Evolutionary conservation across 1,140 invertebrate species (phyloP), one percentile per base, ranked within the genome.

Genomic region (Maniola jurtina): DNA sequence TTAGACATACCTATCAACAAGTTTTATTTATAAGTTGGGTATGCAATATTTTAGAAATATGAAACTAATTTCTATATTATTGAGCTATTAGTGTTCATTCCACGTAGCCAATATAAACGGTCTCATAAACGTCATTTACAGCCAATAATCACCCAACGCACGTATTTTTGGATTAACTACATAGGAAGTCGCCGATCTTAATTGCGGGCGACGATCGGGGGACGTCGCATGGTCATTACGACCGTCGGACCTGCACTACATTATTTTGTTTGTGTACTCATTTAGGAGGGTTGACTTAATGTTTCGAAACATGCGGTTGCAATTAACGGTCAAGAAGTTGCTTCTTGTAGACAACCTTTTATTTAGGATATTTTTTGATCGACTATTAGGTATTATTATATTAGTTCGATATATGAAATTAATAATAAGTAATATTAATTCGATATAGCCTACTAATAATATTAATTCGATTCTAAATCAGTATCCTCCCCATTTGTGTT

Each of bases 131-230:
- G 76, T 70, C 75, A 76, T 81, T 80, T 74, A 72, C 76, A 84
- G 84, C 77, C 80, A 83, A 88, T 90, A 88, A 88, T 86, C 80
- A 83, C 79, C 77, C 83, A 69, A 69, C 64, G 72, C 86, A 88
- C 82, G 86, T 89, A 89, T 85, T 86, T 86, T 81, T 70, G 82
- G 78, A 88, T 88, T 86, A 88, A 87, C 82, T 79, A 66, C 72
- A 76, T 77, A 82, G 81, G 83, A 83, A 83, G 81, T 79, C 74
- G 81, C 79, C 80, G 76, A 80, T 84, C 81, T 85, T 89, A 89
- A 89, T 89, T 87, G 86, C 60, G 61, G 68, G 74, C 73, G 68
- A 67, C 71, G 66, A 75, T 79, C 72, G 73, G 66, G 63, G 69
- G 68, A 74, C 75, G 65, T 66, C 72, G 67, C 65, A 73, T 73